phyloP scores from a whole-genome alignment of 2,888 invertebrate genomes.

The Folsomia manolachei region DNA sequence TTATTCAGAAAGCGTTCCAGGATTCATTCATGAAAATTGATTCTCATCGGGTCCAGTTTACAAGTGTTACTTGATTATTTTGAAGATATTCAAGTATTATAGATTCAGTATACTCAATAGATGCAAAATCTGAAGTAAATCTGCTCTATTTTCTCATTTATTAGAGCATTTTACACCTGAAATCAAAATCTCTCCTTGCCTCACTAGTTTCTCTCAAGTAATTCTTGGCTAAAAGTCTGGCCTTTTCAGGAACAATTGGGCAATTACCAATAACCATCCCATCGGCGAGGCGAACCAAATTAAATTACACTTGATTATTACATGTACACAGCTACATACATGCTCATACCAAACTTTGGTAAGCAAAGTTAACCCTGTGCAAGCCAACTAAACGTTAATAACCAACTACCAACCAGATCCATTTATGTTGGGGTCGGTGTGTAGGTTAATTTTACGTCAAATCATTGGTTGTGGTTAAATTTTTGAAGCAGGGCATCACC shows the following conservation, averaged over 20 bases:
- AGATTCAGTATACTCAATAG: background rate
- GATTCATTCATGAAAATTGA: background rate
- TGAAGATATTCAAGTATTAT: no score
- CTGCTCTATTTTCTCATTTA: no score
- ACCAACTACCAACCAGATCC: no score
- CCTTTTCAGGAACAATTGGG: background rate
- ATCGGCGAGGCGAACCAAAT: background rate
- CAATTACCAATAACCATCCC: slow-evolving; percentile 8
- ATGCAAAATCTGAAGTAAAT: background rate
- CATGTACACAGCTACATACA: background rate
- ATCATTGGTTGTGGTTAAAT: background rate
- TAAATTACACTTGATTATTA: slow-evolving; percentile 15
- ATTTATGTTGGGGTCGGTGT: no score
- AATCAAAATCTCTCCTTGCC: background rate
- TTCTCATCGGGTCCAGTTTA: background rate
- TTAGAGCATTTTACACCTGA: no score
- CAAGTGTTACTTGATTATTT: no score
- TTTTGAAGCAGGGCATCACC: background rate
- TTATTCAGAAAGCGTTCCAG: background rate
- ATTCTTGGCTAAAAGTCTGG: no score
- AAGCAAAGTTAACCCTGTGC: no score
- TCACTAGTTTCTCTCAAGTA: no score
- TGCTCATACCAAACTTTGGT: no score
- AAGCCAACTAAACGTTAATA: background rate
- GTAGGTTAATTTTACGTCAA: background rate